A percentile compares a stretch with the other conserved stretches of the same genome.
These are phyloP conservation scores for Bombus vancouverensis DNA, from an alignment of 1,140 invertebrate genomes.

Conservation along the genomic window DNA sequence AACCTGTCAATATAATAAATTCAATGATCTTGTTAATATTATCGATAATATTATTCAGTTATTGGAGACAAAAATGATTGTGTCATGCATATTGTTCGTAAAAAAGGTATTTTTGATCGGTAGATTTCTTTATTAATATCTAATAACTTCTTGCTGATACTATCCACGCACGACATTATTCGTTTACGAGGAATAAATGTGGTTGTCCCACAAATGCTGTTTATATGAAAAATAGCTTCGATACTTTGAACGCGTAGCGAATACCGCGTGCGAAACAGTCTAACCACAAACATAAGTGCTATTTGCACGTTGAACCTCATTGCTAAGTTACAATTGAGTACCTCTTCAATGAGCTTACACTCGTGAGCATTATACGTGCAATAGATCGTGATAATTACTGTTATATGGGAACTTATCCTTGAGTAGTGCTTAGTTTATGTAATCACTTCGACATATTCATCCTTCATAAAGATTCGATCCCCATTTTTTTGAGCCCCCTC, in stretches of 20 bases:
- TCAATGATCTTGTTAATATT: not conserved
- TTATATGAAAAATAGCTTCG: not conserved
- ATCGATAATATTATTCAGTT: not conserved
- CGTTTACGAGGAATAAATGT: not conserved
- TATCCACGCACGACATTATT: not conserved
- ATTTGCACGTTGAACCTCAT: constrained; percentile 21
- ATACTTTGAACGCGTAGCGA: not conserved
- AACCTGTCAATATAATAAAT: too few relatives aligned
- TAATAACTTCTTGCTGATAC: not conserved
- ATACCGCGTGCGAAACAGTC: not conserved
- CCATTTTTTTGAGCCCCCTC: too few relatives aligned
- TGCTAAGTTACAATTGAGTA: constrained; percentile 32
- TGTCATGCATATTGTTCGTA: too few relatives aligned
- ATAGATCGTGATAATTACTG: constrained; percentile 21
- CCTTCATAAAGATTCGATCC: too few relatives aligned
- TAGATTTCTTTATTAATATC: not conserved
- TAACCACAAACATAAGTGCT: not conserved
- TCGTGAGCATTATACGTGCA: constrained; percentile 17
- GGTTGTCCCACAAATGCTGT: not conserved
- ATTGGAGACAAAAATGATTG: not conserved
- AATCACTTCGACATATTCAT: constrained; percentile 6
- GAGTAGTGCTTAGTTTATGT: constrained; percentile 21
- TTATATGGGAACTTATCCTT: not conserved
- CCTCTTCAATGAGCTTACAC: constrained; percentile 35
- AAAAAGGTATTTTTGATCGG: not conserved